These are phyloP conservation scores for Dermatophagoides farinae DNA, from an alignment of 1,140 invertebrate species.

Conservation along the genomic window DNA sequence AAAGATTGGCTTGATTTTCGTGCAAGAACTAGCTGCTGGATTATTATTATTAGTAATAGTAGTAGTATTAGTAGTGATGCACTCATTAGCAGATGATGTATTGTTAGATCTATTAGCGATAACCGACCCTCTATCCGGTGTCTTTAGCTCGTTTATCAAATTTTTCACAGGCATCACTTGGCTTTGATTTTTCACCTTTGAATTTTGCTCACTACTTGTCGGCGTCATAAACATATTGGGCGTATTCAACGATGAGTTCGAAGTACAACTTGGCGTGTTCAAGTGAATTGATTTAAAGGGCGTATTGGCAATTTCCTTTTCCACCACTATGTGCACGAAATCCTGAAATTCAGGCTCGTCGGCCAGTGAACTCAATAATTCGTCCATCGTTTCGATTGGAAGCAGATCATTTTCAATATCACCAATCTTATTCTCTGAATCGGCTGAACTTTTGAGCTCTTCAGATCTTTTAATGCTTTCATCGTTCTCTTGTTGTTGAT, in stretches of 20 bases:
- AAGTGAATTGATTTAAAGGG: background rate
- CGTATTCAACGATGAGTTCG: background rate
- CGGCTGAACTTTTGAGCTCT: background rate
- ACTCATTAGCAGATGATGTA: background rate
- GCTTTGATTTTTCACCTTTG: background rate
- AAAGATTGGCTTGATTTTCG: background rate
- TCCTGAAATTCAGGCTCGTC: background rate
- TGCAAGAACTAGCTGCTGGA: background rate
- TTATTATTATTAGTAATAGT: background rate
- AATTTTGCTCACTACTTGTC: background rate
- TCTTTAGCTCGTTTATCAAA: background rate
- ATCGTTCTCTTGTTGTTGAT: background rate
- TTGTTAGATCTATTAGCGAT: background rate
- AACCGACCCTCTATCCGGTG: background rate
- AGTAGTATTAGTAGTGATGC: background rate
- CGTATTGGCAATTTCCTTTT: background rate
- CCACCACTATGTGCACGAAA: background rate
- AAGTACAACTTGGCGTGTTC: background rate
- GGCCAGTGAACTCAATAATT: background rate
- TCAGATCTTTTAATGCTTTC: background rate
- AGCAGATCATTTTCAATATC: constrained; percentile 3
- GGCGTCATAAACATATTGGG: background rate
- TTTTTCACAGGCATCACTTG: background rate
- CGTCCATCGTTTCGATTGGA: background rate
- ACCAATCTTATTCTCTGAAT: background rate